A percentile compares a stretch with the other conserved stretches of the same genome.
Evolutionary conservation across 2,888 invertebrate genomes (phyloP).

Genomic region (Lasiommata megera): DNA sequence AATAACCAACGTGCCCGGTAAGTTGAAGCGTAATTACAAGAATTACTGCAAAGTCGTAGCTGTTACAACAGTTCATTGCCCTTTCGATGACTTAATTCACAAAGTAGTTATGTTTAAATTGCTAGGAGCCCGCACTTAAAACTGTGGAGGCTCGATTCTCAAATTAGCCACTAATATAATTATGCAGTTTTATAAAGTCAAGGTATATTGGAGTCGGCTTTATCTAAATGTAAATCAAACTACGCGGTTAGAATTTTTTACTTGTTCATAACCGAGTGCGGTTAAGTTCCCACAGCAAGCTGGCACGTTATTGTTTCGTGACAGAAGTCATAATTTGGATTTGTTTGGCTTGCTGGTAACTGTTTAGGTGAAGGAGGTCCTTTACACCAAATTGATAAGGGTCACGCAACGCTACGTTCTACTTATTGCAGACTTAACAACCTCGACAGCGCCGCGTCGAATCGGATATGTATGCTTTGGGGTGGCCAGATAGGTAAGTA

Average conservation of each 20-base stretch:
- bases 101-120: conserved; percentile 6
- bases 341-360: conserved; percentile 16
- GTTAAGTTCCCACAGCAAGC: conserved; percentile 33
- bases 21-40: conserved; percentile 17
- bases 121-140: neutral
- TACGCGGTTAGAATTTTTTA: conserved; percentile 31
- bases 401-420: neutral
- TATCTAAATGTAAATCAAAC: conserved; percentile 37
- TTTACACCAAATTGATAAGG: conserved; percentile 2
- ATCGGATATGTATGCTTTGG: too few species aligned
- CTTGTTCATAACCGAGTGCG: conserved; percentile 24
- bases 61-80: conserved; percentile 17
- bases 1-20: conserved; percentile 25
- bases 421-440: too few species aligned
- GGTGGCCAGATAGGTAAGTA: too few species aligned
- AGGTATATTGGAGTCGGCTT: conserved; percentile 21
- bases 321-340: conserved; percentile 34
- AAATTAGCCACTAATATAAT: conserved; percentile 15
- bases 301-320: conserved; percentile 35
- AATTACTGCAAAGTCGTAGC: conserved; percentile 8
- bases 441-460: too few species aligned
- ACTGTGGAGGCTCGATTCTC: neutral
- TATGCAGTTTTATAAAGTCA: conserved; percentile 22
- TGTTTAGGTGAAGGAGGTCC: conserved; percentile 8
- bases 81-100: conserved; percentile 17